Conservation (phyloP, 2,888 invertebrate species). For the Calameuta idolon region DNA sequence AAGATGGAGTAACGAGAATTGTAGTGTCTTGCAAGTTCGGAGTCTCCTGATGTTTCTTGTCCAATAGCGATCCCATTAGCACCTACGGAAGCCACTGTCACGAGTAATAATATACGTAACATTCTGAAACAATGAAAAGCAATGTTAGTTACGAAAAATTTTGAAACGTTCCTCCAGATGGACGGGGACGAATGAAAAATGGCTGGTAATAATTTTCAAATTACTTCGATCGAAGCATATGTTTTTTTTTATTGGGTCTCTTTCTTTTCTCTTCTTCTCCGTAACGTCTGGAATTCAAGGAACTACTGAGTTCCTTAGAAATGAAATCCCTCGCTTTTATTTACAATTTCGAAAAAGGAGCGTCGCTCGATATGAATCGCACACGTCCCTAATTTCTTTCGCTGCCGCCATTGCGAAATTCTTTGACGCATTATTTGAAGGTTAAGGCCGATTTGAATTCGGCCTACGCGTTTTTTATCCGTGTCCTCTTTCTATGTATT, state of each 20-base stretch:
- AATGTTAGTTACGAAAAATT: not conserved
- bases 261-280: not conserved
- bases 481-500: not conserved
- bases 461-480: not conserved
- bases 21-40: conserved; percentile 52
- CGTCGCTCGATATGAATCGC: not conserved
- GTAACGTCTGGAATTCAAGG: not conserved
- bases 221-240: not conserved
- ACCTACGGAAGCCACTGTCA: conserved; percentile 35
- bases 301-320: not conserved
- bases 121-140: conserved; percentile 26
- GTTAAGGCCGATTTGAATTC: not conserved
- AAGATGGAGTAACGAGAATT: conserved; percentile 54
- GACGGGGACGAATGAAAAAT: not conserved
- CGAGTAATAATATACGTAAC: conserved; percentile 38
- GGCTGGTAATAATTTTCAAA: not conserved
- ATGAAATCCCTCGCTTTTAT: not conserved
- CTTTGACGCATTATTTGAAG: not conserved
- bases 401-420: not conserved
- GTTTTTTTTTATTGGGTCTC: not conserved
- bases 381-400: not conserved
- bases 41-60: conserved; percentile 41
- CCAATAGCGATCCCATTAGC: conserved; percentile 32
- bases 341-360: not conserved
- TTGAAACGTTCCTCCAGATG: no score